Base-by-base conservation (phyloP, 2,113 vertebrate genomes). In the Muscicapa adusta region DNA sequence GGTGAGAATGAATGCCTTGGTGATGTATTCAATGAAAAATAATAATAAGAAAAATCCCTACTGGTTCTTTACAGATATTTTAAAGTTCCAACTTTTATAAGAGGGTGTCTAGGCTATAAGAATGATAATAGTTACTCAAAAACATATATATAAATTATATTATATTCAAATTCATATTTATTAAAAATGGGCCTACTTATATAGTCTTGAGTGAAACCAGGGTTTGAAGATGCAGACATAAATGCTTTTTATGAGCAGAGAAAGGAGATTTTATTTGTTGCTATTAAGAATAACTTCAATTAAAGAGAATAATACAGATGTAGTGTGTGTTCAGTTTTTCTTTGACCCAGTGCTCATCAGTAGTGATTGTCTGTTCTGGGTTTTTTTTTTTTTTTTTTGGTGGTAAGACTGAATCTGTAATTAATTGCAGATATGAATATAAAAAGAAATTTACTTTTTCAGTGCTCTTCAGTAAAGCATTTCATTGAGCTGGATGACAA, bases 351-450 rank as follows among this genome's bases (percentile, higher is more conserved):
- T 54, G 42, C 73, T 94, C 61, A 84, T 82, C 61, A 78, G 29
- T 33, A 38, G 54, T 51, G 66, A 86, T 92, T 95, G 78, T 86
- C 81, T 96, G 51, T 89, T 96, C 77, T 92, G 31, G 28, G 13
- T 6, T 56, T 56, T 4, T 28, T 18, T 91, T 54, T 56, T 4
- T 28, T 17, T 91, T 81, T 92, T 43, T 67, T 33, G 33, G 81
- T 82, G 34, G 34, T 57, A 58, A 95, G 79, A 82, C 61, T 67
- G 80, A 96, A 97, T 94, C 54, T 88, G 77, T 66, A 96, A 92
- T 92, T 97, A 97, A 97, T 96, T 97, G 60, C 85, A 79, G 71
- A 91, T 94, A 95, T 74, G 94, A 92, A 95, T 95, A 85, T 71
- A 81, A 71, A 96, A 95, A 94, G 91, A 97, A 96, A 97, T 92